These are phyloP conservation scores for Calephelis perditalis DNA, from an alignment of 2,888 invertebrate species.

Conservation along the genomic window DNA sequence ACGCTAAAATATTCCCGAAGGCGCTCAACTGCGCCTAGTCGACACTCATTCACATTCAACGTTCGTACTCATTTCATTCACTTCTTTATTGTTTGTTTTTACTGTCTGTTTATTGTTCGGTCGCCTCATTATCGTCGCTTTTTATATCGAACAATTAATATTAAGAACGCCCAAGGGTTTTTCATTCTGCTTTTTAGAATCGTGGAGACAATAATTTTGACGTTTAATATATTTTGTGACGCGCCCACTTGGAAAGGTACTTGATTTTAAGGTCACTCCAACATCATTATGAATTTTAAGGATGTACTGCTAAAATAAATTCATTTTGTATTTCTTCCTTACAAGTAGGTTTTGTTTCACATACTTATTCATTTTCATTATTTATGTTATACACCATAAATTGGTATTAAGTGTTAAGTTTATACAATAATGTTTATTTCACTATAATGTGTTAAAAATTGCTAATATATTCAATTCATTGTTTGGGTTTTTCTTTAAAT, in stretches of 20 bases:
- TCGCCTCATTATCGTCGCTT: constrained; percentile 42
- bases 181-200: constrained; percentile 8
- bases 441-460: too few species aligned
- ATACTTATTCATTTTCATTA: too few species aligned
- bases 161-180: constrained; percentile 13
- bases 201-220: constrained; percentile 6
- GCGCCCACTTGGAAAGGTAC: neutral
- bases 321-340: too few species aligned
- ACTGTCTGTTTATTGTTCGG: constrained; percentile 46
- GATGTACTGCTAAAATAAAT: too few species aligned
- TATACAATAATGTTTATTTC: too few species aligned
- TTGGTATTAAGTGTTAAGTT: too few species aligned
- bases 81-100: constrained; percentile 63
- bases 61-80: constrained; percentile 61
- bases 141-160: constrained; percentile 23
- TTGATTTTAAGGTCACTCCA: too few species aligned
- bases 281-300: too few species aligned
- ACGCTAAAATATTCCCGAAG: constrained; percentile 56
- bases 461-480: too few species aligned
- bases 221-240: constrained; percentile 6
- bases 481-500: too few species aligned
- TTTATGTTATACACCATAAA: too few species aligned
- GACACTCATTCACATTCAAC: constrained; percentile 57
- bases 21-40: constrained; percentile 30
- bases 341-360: too few species aligned